These are phyloP conservation scores for Noctua fimbriata DNA, from an alignment of 2,888 invertebrate species.

Conservation along the genomic window DNA sequence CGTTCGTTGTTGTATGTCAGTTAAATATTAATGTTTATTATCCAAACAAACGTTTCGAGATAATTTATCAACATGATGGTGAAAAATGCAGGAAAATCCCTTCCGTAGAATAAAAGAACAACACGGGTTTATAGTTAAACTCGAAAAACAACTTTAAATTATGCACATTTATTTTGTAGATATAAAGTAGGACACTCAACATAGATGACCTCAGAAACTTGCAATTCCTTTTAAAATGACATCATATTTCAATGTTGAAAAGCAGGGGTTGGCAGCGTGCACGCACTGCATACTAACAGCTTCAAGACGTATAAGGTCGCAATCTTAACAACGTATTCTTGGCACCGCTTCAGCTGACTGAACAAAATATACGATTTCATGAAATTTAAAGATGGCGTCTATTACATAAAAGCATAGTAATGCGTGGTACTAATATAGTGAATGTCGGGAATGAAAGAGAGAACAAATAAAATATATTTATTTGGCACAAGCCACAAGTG, in stretches of 20 bases:
- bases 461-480: no score
- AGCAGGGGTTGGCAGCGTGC: constrained; percentile 37
- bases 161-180: not conserved
- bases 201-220: not conserved
- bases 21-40: not conserved
- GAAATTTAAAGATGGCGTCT: constrained; percentile 26
- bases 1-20: not conserved
- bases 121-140: not conserved
- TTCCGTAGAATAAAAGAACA: not conserved
- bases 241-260: constrained; percentile 53
- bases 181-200: constrained; percentile 7
- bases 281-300: constrained; percentile 54
- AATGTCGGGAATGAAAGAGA: no score
- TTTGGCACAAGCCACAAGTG: no score
- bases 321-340: constrained; percentile 31
- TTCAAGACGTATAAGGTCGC: constrained; percentile 17
- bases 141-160: not conserved
- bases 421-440: no score
- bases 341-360: constrained; percentile 37
- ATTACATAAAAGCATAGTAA: not conserved
- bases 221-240: constrained; percentile 42
- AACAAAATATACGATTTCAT: constrained; percentile 30
- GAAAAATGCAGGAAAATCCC: not conserved
- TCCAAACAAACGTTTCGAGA: not conserved
- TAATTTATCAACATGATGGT: not conserved